phyloP scores from a whole-genome alignment of 2,113 vertebrate species.

The Odocoileus hemionus region DNA sequence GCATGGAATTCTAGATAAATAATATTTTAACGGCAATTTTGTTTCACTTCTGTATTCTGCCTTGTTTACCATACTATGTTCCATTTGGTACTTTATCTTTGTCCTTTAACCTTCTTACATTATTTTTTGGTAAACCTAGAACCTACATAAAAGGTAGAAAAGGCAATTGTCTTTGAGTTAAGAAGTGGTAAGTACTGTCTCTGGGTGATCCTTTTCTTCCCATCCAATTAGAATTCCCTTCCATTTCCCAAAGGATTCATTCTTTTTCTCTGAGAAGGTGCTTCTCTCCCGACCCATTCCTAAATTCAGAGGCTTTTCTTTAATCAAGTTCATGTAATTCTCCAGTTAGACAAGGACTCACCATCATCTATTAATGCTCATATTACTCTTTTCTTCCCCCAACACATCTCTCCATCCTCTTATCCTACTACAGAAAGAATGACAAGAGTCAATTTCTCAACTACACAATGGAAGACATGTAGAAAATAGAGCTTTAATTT shows the following conservation, averaged over 20 bases:
- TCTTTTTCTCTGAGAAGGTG: neutral
- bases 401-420: neutral
- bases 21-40: neutral
- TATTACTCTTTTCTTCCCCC: neutral
- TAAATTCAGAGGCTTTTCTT: constrained; percentile 14
- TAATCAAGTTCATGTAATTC: constrained; percentile 8
- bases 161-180: neutral
- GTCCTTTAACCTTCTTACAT: neutral
- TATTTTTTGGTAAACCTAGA: neutral
- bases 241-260: neutral
- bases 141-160: constrained; percentile 15
- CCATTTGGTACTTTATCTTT: neutral
- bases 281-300: neutral
- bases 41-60: constrained; percentile 14
- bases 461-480: neutral
- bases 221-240: constrained; percentile 6
- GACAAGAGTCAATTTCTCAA: neutral
- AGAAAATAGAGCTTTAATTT: neutral
- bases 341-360: neutral
- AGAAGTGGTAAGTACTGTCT: neutral
- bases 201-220: neutral
- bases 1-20: constrained; percentile 1
- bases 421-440: neutral
- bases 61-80: neutral
- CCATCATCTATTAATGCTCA: neutral